These are phyloP conservation scores for Pocillopora damicornis DNA, from an alignment of 64 coral and sea anemone genomes.

Conservation along the genomic window DNA sequence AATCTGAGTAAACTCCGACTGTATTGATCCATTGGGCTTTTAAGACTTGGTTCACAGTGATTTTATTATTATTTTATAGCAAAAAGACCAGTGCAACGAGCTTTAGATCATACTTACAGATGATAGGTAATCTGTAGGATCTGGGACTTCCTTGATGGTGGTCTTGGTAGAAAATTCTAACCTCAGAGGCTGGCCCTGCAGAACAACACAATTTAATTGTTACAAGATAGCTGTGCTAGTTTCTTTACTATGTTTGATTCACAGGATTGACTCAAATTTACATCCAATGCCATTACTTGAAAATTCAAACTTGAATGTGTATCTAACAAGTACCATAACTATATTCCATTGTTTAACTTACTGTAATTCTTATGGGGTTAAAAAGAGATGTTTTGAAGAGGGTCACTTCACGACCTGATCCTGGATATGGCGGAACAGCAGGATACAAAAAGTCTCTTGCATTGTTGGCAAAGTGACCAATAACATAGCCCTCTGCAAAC, in stretches of 20 bases:
- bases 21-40: no score
- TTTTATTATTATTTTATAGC: background rate
- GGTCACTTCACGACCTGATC: slow-evolving; percentile 74
- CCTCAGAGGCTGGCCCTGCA: slow-evolving; percentile 74
- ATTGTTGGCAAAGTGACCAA: slow-evolving; percentile 97
- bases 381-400: slow-evolving; percentile 98
- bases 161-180: slow-evolving; percentile 91
- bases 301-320: background rate
- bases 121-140: slow-evolving; percentile 69
- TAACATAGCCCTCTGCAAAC: slow-evolving; percentile 89
- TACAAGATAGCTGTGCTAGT: no score
- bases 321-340: background rate
- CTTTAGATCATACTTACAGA: slow-evolving; percentile 56
- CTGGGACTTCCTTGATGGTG: slow-evolving; percentile 89
- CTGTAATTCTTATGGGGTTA: slow-evolving; percentile 94
- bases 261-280: no score
- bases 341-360: slow-evolving; percentile 24
- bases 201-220: background rate
- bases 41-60: background rate
- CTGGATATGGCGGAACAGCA: slow-evolving; percentile 63
- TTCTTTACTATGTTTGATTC: no score
- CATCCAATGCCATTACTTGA: no score
- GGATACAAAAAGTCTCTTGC: slow-evolving; percentile 97
- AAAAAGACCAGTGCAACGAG: background rate
- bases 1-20: no score